Percentiles rank a stretch among this genome's conserved stretches.
These are phyloP conservation scores for Eristalis intricaria DNA, from an alignment of 2,888 invertebrate genomes.

Conservation along the genomic window DNA sequence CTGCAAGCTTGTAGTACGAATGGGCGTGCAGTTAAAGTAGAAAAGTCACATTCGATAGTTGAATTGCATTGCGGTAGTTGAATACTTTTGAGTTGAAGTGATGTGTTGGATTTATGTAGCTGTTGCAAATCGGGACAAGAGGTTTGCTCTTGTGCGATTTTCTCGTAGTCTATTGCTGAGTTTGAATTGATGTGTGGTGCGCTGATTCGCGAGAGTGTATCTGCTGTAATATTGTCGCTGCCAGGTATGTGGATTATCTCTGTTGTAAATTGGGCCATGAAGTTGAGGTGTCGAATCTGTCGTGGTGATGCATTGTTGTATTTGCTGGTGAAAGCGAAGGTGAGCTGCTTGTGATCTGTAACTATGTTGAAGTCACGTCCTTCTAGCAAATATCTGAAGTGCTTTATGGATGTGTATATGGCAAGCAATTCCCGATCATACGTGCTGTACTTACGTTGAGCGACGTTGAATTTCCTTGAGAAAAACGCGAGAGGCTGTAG, in stretches of 20 bases:
- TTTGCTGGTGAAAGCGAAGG: background rate
- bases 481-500: slow-evolving; percentile 73
- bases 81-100: too few species aligned
- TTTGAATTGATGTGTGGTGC: slow-evolving; percentile 9
- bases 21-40: background rate
- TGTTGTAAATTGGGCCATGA: slow-evolving; percentile 12
- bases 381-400: slow-evolving; percentile 19
- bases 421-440: too few species aligned
- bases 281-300: slow-evolving; percentile 8
- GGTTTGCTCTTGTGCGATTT: too few species aligned
- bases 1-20: background rate
- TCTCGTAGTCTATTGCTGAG: too few species aligned
- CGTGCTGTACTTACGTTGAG: too few species aligned
- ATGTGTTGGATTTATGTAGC: too few species aligned
- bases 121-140: too few species aligned
- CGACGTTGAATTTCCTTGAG: too few species aligned
- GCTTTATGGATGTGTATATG: too few species aligned
- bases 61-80: too few species aligned
- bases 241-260: slow-evolving; percentile 8
- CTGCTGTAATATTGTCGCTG: slow-evolving; percentile 22
- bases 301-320: slow-evolving; percentile 14
- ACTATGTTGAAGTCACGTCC: slow-evolving; percentile 6
- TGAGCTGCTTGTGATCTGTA: slow-evolving; percentile 32
- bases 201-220: slow-evolving; percentile 14
- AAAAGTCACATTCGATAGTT: background rate